Evolutionary conservation across 92 coral and sea anemone species (phyloP), one percentile per base, ranked within the genome.

Genomic region (Bergia puertoricense): DNA sequence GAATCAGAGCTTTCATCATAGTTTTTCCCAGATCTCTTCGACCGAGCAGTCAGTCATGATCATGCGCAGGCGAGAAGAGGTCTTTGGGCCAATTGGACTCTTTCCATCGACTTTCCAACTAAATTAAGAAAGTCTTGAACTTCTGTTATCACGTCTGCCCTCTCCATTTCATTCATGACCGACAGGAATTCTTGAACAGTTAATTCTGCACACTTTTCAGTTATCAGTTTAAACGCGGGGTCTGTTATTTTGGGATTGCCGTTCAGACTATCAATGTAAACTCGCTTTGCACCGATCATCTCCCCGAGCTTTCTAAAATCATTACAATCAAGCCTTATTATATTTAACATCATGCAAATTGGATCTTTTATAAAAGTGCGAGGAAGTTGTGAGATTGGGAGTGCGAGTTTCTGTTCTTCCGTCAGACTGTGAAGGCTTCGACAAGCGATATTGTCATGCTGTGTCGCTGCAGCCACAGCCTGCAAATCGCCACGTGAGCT

Each of bases 281-380:
- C 5, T 30, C 75, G 75, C 1, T 23, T 23, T 2, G 18, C 75
- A 2, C 75, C 75, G 39, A 69, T 69, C 1, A n/a, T 6, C 39
- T 69, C 75, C 39, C 75, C 75, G 75, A 69, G 6, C 75, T n/a
- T 69, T 15, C 75, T 69, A 30, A n/a, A 69, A n/a, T 69, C 75
- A 30, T 69, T 23, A 69, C 75, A 5, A 2, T n/a, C 38, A 69
- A 5, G 0, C 13, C 75, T n/a, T 69, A 23, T 69, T n/a, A 10
- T 18, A 20, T 69, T 69, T 69, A 69, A 69, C 75, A n/a, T 69
- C 41, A 69, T 69, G 75, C 75, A 69, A 69, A 69, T 69, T 11
- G 5, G 0, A 0, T 69, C 75, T n/a, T 8, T 23, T 1, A 69
- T n/a, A 10, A 69, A 69, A 23, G 11, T 69, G 39, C 0, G 40